Evolutionary conservation across 1,140 invertebrate species (phyloP).

Genomic region (Lepidostoma basale): DNA sequence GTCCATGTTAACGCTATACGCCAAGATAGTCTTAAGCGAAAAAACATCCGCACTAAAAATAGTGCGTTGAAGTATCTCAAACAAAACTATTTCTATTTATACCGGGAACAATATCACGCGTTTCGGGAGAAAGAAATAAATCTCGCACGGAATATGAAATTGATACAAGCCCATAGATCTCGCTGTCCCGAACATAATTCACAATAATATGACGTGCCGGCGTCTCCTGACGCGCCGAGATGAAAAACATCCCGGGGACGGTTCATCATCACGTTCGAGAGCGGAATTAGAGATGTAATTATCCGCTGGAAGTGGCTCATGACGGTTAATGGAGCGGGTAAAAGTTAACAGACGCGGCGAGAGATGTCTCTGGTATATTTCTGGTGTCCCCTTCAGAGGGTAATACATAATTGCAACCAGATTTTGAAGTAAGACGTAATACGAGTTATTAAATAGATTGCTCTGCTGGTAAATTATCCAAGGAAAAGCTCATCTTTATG

Average conservation of each 20-base stretch:
- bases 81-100: not conserved
- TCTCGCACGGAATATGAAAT: constrained; percentile 31
- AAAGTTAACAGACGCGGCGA: constrained; percentile 33
- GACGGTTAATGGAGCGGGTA: constrained; percentile 32
- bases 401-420: constrained; percentile 31
- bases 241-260: constrained; percentile 7
- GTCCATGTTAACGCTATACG: no score
- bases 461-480: no score
- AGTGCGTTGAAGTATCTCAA: no score
- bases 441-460: no score
- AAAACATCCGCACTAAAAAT: no score
- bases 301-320: constrained; percentile 29
- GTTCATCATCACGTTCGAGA: constrained; percentile 9
- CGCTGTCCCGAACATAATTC: constrained; percentile 33
- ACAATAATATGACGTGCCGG: constrained; percentile 40
- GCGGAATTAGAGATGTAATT: constrained; percentile 38
- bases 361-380: constrained; percentile 23
- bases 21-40: no score
- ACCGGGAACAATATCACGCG: not conserved
- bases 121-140: constrained; percentile 28
- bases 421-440: constrained; percentile 22
- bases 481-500: no score
- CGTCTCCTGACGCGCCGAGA: not conserved
- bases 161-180: constrained; percentile 35
- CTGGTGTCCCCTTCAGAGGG: constrained; percentile 11